Base-by-base conservation (phyloP, 2,888 invertebrate species). In the Eurytoma adleriae region DNA sequence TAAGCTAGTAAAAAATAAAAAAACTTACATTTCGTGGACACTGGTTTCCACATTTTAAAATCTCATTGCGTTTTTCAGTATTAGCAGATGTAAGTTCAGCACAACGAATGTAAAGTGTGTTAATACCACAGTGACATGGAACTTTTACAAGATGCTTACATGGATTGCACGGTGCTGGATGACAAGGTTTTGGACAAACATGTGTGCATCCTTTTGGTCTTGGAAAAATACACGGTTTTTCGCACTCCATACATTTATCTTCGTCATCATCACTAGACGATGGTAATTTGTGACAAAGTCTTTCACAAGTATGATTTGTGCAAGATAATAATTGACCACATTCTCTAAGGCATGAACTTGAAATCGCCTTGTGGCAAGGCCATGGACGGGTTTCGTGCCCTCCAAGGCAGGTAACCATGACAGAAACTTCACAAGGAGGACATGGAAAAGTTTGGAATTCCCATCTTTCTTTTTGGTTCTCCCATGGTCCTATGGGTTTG, bases 51-150 rank as follows among this genome's bases (percentile, higher is more conserved):
- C 98, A 98, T 77, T 91, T 91, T 64, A 89, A 90, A 80, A 91
- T 86, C 83, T 89, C 88, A 68, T 92, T 91, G 56, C 92, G 90
- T 72, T 89, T 90, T 56, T 89, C 87, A 69, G 90, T 90, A 67
- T 92, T 92, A 16, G 93, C 91, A 2, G 91, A 88, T 0, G 93
- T 92, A 89, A 95, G 93, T 84, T 95, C 94, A 54, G 91, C 91
- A 88, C 98, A 98, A 50, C 94, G 93, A 74, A 96, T 92, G 86
- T 96, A 95, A 3, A 96, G 91, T 83, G 95, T 94, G 74, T 94
- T 94, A 5, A 96, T 92, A 0, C 94, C 94, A 88, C 98, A 98
- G 88, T 98, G 96, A 85, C 98, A 98, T 54, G 94, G 92, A 69
- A 95, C 89, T 86, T 95, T 92, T 40, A 96, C 92, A 84, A 94